Percentiles rank a stretch among this genome's conserved stretches.
phyloP scores from a whole-genome alignment of 2,888 invertebrate species.

The Dynastes grantii region DNA sequence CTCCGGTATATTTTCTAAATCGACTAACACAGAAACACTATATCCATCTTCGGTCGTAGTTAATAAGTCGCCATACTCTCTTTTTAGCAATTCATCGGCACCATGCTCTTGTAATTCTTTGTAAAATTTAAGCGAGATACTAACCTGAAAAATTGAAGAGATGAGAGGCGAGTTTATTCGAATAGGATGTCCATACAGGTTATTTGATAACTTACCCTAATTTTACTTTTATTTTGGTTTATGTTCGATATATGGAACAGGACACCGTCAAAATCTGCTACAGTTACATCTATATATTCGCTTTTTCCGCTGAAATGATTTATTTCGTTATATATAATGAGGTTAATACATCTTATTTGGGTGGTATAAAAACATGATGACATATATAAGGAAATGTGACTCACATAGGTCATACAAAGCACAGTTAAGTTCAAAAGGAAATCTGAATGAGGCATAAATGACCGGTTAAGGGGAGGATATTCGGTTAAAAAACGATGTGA shows the following conservation, averaged over 20 bases:
- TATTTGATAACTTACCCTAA: conserved; percentile 82
- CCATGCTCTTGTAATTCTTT: conserved; percentile 98
- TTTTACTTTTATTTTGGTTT: conserved; percentile 96
- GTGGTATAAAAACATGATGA: conserved; percentile 50
- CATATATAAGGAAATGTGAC: conserved; percentile 50
- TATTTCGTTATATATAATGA: background rate
- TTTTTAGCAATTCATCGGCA: conserved; percentile 95
- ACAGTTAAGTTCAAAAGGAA: background rate
- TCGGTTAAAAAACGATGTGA: background rate
- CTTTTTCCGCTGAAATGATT: conserved; percentile 87
- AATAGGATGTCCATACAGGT: background rate
- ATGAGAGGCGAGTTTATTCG: no score
- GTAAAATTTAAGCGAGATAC: conserved; percentile 98
- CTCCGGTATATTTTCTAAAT: conserved; percentile 92
- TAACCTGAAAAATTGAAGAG: conserved; percentile 80
- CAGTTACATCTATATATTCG: conserved; percentile 94
- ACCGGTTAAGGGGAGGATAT: background rate
- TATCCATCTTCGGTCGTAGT: conserved; percentile 92
- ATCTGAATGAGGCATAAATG: conserved; percentile 1
- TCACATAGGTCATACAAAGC: conserved; percentile 24
- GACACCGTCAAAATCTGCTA: conserved; percentile 99
- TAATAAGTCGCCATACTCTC: conserved; percentile 91
- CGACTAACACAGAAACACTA: conserved; percentile 94
- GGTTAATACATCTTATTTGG: background rate
- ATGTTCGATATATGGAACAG: conserved; percentile 98